Percentiles rank a stretch among this genome's conserved stretches.
Evolutionary conservation across 2,797 vertebrate species (phyloP).

Genomic region (Pristis pectinata): DNA sequence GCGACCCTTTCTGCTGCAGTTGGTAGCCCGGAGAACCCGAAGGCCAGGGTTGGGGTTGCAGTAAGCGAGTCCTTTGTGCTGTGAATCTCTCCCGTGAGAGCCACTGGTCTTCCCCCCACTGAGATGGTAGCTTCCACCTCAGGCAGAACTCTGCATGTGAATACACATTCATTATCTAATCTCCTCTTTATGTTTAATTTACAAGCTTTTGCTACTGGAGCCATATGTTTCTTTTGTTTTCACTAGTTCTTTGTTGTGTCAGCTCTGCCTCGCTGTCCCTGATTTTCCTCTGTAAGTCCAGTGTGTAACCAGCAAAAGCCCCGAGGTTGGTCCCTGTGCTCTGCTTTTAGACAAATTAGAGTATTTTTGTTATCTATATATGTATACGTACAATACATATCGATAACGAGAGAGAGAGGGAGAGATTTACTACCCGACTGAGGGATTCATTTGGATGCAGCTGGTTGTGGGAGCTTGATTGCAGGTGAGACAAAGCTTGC

Average conservation of each 20-base stretch:
- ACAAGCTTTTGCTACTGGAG: slow-evolving; percentile 69
- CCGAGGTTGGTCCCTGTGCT: not conserved
- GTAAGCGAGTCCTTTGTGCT: not conserved
- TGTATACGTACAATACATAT: not conserved
- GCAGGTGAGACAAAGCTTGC: slow-evolving; percentile 41
- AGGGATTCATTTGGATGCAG: slow-evolving; percentile 23
- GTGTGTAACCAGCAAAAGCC: not conserved
- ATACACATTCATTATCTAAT: slow-evolving; percentile 81
- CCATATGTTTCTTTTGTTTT: slow-evolving; percentile 78
- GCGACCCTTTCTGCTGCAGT: not conserved
- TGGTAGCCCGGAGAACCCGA: too few species aligned
- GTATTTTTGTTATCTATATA: not conserved
- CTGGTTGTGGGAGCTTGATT: slow-evolving; percentile 28
- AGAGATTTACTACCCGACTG: not conserved
- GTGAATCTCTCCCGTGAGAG: not conserved
- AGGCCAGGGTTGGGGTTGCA: not conserved
- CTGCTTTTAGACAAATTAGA: not conserved
- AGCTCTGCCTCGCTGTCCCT: slow-evolving; percentile 42
- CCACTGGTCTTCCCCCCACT: slow-evolving; percentile 34
- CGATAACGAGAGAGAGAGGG: not conserved
- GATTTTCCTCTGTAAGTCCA: slow-evolving; percentile 30
- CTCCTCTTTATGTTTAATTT: slow-evolving; percentile 83
- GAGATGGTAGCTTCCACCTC: slow-evolving; percentile 51
- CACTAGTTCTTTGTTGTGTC: slow-evolving; percentile 49
- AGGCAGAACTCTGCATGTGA: slow-evolving; percentile 59